phyloP scores from a whole-genome alignment of 2,888 invertebrate species.

The Brachyptera putata region DNA sequence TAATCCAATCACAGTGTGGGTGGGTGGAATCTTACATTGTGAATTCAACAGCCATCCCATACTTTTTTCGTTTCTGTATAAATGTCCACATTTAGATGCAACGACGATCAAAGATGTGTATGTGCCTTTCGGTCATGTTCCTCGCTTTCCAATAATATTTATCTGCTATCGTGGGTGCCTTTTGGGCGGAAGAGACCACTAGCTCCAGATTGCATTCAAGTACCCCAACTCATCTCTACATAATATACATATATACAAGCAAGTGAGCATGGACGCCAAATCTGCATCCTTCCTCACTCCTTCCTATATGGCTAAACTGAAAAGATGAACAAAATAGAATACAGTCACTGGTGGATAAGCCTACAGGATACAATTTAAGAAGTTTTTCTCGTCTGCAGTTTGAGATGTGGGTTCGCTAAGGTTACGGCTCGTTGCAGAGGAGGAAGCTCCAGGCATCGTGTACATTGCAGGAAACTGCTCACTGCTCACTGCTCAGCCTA shows the following conservation, averaged over 20 bases:
- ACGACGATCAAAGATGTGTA: background rate
- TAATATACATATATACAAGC: too few relatives aligned
- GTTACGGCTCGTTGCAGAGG: background rate
- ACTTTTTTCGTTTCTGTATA: background rate
- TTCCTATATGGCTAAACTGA: background rate
- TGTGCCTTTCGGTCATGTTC: background rate
- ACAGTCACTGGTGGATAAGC: background rate
- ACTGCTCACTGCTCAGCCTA: background rate
- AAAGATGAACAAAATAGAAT: too few relatives aligned
- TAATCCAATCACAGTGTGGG: background rate
- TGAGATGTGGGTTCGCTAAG: background rate
- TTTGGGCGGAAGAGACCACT: background rate
- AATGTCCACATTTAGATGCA: background rate
- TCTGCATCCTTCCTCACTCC: background rate
- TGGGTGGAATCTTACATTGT: background rate
- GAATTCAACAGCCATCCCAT: background rate
- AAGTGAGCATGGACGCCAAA: background rate
- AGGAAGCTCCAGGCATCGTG: background rate
- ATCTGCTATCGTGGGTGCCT: background rate
- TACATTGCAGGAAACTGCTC: conserved; percentile 16
- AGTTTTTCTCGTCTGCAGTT: background rate
- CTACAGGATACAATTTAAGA: background rate
- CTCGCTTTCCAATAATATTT: conserved; percentile 6
- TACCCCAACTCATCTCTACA: too few relatives aligned
- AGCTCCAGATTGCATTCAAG: conserved; percentile 1